Percentiles rank a stretch among this genome's conserved stretches.
These are phyloP conservation scores for Zoanthus sociatus DNA, from an alignment of 92 coral and sea anemone species.

Conservation along the genomic window DNA sequence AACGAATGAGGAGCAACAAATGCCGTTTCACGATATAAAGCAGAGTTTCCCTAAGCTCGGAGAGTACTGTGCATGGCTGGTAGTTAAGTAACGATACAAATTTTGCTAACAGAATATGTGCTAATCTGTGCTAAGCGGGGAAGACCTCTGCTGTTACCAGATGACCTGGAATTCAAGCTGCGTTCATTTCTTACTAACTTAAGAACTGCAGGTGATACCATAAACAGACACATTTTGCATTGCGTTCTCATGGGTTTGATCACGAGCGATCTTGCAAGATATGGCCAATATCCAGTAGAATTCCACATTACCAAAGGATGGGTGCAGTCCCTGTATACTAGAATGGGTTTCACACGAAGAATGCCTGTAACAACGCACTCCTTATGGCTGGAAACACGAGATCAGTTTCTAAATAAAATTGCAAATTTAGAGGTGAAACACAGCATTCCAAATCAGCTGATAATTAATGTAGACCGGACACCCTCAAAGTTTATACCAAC, in stretches of 20 bases:
- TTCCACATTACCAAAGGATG: slow-evolving; percentile 19
- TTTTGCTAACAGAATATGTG: slow-evolving; percentile 34
- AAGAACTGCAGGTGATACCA: slow-evolving; percentile 72
- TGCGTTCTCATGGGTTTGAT: slow-evolving; percentile 70
- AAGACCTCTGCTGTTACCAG: slow-evolving; percentile 63
- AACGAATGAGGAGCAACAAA: slow-evolving; percentile 57
- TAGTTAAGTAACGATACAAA: slow-evolving; percentile 50
- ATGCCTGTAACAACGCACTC: background rate
- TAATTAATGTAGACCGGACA: background rate
- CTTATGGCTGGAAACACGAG: too few relatives aligned
- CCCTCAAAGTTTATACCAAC: slow-evolving; percentile 58
- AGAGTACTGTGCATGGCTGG: slow-evolving; percentile 63
- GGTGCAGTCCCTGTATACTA: background rate
- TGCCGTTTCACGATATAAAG: slow-evolving; percentile 55
- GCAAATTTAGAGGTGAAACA: too few relatives aligned
- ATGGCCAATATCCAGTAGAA: slow-evolving; percentile 59
- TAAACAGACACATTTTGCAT: slow-evolving; percentile 68
- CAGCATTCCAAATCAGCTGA: too few relatives aligned
- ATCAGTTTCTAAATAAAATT: too few relatives aligned
- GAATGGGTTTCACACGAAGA: slow-evolving; percentile 47
- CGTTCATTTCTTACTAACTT: slow-evolving; percentile 58
- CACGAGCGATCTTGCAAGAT: slow-evolving; percentile 67
- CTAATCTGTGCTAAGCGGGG: slow-evolving; percentile 63
- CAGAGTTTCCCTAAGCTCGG: slow-evolving; percentile 71
- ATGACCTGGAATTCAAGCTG: slow-evolving; percentile 64